These are phyloP conservation scores for Eospalax fontanierii DNA, from an alignment of 2,797 vertebrate species.

Conservation along the genomic window DNA sequence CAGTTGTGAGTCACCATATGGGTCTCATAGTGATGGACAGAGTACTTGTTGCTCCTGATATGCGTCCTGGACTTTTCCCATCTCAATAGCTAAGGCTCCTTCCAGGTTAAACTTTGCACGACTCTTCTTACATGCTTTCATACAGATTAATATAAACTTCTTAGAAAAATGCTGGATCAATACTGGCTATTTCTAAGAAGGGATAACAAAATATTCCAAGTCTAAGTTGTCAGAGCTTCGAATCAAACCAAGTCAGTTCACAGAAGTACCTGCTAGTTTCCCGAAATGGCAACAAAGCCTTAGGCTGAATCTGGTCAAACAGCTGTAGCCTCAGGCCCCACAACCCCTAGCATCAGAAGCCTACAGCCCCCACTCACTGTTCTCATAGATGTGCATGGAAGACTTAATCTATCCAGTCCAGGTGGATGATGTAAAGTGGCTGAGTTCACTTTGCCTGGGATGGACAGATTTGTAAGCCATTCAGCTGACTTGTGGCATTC, in stretches of 20 bases:
- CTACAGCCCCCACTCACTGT: conserved; percentile 87
- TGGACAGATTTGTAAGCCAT: conserved; percentile 79
- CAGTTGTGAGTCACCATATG: no score
- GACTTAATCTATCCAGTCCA: conserved; percentile 82
- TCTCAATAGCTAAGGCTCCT: background rate
- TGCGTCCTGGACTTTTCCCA: background rate
- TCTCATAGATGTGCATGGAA: conserved; percentile 89
- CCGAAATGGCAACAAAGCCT: conserved; percentile 4
- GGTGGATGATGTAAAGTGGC: conserved; percentile 90
- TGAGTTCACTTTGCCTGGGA: conserved; percentile 84
- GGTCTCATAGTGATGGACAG: background rate
- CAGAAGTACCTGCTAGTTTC: conserved; percentile 43
- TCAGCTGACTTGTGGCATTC: conserved; percentile 71
- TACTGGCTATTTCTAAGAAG: background rate
- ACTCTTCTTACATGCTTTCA: background rate
- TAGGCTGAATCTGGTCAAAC: conserved; percentile 54
- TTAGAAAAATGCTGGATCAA: background rate
- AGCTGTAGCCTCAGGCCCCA: conserved; percentile 21
- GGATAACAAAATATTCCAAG: background rate
- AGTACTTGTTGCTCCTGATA: background rate
- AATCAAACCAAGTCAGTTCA: conserved; percentile 21
- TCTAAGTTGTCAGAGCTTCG: background rate
- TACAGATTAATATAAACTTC: background rate
- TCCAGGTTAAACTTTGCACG: background rate
- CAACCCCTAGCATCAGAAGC: conserved; percentile 30